phyloP scores from a whole-genome alignment of 2,113 vertebrate genomes.

The Channa argus region DNA sequence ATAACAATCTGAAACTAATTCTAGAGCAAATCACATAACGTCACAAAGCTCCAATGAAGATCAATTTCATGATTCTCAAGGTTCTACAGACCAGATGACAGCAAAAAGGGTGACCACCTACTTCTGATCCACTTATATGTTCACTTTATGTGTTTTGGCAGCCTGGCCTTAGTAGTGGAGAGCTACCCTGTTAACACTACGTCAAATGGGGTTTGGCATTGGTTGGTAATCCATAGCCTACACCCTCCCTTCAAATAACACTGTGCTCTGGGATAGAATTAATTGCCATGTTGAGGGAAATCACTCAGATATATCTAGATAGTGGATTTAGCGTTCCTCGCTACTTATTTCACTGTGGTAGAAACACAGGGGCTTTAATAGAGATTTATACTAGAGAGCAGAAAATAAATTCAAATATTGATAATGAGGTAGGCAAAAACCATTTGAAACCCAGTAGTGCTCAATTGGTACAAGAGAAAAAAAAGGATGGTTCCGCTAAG shows the following conservation, averaged over 20 bases:
- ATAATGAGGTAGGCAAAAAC: slow-evolving; percentile 90
- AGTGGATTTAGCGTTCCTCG: slow-evolving; percentile 79
- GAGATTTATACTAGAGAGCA: slow-evolving; percentile 86
- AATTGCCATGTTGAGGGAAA: slow-evolving; percentile 83
- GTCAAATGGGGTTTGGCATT: slow-evolving; percentile 69
- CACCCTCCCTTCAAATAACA: slow-evolving; percentile 78
- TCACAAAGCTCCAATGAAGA: slow-evolving; percentile 2
- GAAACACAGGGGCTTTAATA: slow-evolving; percentile 85
- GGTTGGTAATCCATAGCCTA: slow-evolving; percentile 74
- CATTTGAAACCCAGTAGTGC: slow-evolving; percentile 87
- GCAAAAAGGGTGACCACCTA: slow-evolving; percentile 28
- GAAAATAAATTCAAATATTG: slow-evolving; percentile 84
- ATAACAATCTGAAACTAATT: not conserved
- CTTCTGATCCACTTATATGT: slow-evolving; percentile 32
- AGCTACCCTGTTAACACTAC: slow-evolving; percentile 61
- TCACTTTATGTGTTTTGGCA: slow-evolving; percentile 52
- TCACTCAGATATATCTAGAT: slow-evolving; percentile 81
- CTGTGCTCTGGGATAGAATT: slow-evolving; percentile 82
- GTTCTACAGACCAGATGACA: slow-evolving; percentile 9
- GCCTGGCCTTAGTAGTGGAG: slow-evolving; percentile 49
- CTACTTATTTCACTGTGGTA: slow-evolving; percentile 81
- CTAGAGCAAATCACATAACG: not conserved
- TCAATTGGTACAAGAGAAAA: slow-evolving; percentile 79
- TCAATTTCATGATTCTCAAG: slow-evolving; percentile 10
- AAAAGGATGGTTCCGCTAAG: slow-evolving; percentile 74